These are phyloP conservation scores for Amphipoea lucens DNA, from an alignment of 2,888 invertebrate species.

Conservation along the genomic window DNA sequence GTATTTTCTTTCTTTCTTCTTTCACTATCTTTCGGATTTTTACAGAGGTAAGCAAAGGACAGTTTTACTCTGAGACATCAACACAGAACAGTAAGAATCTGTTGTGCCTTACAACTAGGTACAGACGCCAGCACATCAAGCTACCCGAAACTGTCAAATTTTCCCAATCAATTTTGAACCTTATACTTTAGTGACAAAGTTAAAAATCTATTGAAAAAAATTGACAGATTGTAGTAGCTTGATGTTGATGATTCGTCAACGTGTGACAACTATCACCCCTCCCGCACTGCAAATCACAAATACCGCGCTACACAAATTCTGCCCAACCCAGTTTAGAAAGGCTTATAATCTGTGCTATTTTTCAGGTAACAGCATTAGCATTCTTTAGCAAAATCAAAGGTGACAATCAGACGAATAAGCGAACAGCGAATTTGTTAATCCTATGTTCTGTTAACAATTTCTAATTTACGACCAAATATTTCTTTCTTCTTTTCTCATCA, in stretches of 20 bases:
- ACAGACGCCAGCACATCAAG: too few species aligned
- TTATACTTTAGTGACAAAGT: too few species aligned
- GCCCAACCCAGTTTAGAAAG: background rate
- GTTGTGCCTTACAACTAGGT: background rate
- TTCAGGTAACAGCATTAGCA: background rate
- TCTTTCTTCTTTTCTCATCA: background rate
- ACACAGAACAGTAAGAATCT: background rate
- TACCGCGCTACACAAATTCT: background rate
- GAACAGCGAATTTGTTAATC: background rate
- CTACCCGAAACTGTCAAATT: too few species aligned
- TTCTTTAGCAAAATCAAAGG: background rate
- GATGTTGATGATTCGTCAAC: too few species aligned
- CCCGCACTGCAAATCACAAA: too few species aligned
- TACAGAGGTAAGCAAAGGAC: background rate
- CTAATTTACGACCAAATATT: background rate
- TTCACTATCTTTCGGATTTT: background rate
- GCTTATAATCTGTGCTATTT: background rate
- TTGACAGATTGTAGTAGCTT: too few species aligned
- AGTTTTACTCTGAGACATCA: background rate
- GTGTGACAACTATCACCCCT: too few species aligned
- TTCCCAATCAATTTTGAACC: too few species aligned
- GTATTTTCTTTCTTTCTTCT: background rate
- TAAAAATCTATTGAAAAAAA: too few species aligned
- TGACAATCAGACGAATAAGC: background rate
- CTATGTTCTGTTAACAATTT: background rate